Base-by-base conservation (phyloP, 2,888 invertebrate species). In the Heliconius erato region DNA sequence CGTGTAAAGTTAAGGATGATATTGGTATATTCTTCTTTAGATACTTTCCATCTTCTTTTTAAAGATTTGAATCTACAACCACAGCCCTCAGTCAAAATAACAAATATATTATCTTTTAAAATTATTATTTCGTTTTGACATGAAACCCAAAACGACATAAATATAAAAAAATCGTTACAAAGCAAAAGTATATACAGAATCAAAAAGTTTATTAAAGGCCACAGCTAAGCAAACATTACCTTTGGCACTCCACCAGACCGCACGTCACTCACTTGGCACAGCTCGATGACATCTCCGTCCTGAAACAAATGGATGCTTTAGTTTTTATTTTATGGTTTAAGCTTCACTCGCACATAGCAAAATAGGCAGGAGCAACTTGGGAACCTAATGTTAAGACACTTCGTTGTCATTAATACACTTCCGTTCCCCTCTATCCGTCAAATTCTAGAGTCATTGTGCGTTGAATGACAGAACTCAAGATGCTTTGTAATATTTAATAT, bases 211-310 rank as follows among this genome's bases (percentile, higher is more conserved):
- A 81, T 79, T 71, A 90, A 94, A 74, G n/a, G 44, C 19, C 54
- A 23, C 54, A 67, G 35, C 16, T 11, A 79, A 76, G 44, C 7
- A 26, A 77, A 82, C 44, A 49, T 97, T 94, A 98, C 98, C 97
- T 98, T 98, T 77, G 99, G 99, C 89, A 98, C 96, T 26, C 99
- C 98, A 83, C 99, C 99, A 69, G 98, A 98, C 90, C 99, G 96
- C 89, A 99, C 98, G 94, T 99, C 99, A 95, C 99, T 99, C 89
- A 99, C 99, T 97, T 99, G 99, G 91, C 99, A 99, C 90, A 99
- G 96, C 94, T 99, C 99, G 90, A 99, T 98, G 87, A 99, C 99
- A 95, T 99, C 99, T 78, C 99, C 99, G 91, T 99, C 99, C 99
- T 99, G 96, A 26, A 96, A 97, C 92, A 91, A 93, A 83, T n/a